Evolutionary conservation across 2,888 invertebrate genomes (phyloP), one percentile per base, ranked within the genome.

Genomic region (Nymphalis urticae): DNA sequence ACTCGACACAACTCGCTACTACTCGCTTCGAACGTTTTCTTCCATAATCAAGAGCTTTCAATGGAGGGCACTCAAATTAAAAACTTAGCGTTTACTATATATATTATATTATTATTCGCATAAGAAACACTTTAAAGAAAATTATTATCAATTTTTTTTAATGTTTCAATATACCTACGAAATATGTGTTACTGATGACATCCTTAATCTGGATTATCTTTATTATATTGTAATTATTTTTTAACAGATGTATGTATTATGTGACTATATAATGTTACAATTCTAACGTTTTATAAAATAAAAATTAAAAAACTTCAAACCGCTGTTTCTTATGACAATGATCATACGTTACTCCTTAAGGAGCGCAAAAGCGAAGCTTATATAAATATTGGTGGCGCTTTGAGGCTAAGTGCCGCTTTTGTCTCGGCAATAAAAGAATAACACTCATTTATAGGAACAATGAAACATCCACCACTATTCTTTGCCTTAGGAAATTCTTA

Each of bases 401-500:
- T 84, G 85, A 85, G 83, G 83, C 87, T 87, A 89, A 90, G 89
- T 88, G 86, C 86, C 85, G 89, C 82, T 86, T 89, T 90, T 90
- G 90, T 90, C 85, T 87, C 83, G 75, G 76, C 89, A 89, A 89
- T 91, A 91, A 89, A 90, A 91, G 90, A 90, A 91, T 88, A 91
- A 91, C 90, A 90, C 84, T 89, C 90, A 89, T 90, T 91, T 89
- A 87, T 83, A 75, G 75, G 82, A 85, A 89, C 89, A 89, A 89
- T 88, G 85, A 82, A 82, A 80, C 78, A 80, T 77, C 77, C 75
- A 73, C 76, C 73, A 75, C 75, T 58, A 47, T 66, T 71, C 69
- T 69, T 72, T 71, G 66, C 65, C 64, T 48, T 48, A 63, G 70
- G 68, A 72, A 72, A 70, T 70, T 65, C 62, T 71, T 68, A 59